phyloP scores from a whole-genome alignment of 2,797 vertebrate species.

The Notoglanidium macrostoma region DNA sequence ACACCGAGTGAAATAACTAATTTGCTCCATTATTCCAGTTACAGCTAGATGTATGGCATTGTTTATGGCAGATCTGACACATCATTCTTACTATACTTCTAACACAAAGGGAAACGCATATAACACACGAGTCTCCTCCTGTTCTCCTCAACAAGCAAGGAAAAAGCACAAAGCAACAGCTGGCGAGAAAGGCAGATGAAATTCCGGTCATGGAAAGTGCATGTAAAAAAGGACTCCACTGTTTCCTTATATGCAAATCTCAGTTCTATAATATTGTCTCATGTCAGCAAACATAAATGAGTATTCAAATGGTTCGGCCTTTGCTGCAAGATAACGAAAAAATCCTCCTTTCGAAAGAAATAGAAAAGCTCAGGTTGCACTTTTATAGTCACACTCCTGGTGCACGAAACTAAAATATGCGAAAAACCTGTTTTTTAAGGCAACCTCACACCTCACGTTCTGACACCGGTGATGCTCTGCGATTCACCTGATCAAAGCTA shows the following conservation, averaged over 20 bases:
- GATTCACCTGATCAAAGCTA: conserved; percentile 70
- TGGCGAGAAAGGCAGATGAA: conserved; percentile 6
- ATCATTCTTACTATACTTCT: background rate
- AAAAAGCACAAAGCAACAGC: conserved; percentile 4
- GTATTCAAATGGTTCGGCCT: conserved; percentile 54
- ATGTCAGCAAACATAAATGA: conserved; percentile 21
- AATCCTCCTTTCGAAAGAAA: background rate
- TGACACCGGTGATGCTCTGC: conserved; percentile 66
- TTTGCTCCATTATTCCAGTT: conserved; percentile 49
- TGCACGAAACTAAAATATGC: conserved; percentile 41
- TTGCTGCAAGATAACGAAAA: conserved; percentile 32
- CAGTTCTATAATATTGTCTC: background rate
- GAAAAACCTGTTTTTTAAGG: conserved; percentile 42
- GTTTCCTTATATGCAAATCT: conserved; percentile 46
- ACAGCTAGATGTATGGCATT: conserved; percentile 35
- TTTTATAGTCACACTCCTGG: background rate
- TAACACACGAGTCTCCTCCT: background rate
- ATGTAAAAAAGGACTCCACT: conserved; percentile 44
- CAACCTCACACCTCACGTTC: conserved; percentile 54
- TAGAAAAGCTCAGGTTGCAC: background rate
- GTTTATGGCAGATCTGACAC: conserved; percentile 41
- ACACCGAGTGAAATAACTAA: conserved; percentile 48
- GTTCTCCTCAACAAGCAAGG: background rate
- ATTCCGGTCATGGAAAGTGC: conserved; percentile 34
- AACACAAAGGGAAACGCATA: background rate